Percentiles rank a stretch among this genome's conserved stretches.
phyloP scores from a whole-genome alignment of 2,888 invertebrate species.

The Harmothoe impar region DNA sequence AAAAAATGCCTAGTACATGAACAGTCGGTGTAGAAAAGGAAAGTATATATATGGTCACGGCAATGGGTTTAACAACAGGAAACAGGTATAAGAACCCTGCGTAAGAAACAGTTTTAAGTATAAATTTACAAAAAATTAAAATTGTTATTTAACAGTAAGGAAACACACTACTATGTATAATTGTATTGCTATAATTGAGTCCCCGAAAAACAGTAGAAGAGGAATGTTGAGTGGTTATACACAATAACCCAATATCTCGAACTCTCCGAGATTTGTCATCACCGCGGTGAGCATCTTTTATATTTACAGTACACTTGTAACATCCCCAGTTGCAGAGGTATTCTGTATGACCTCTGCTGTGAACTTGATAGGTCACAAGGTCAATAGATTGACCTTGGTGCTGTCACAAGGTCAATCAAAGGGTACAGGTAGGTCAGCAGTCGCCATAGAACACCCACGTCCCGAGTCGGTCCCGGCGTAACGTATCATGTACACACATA shows the following conservation, averaged over 20 bases:
- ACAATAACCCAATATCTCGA: too few relatives aligned
- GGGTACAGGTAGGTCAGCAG: too few relatives aligned
- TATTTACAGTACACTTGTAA: not conserved
- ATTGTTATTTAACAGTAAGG: not conserved
- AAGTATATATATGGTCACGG: not conserved
- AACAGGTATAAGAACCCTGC: not conserved
- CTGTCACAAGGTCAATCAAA: not conserved
- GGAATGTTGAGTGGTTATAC: too few relatives aligned
- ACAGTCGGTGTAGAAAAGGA: not conserved
- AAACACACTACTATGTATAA: not conserved
- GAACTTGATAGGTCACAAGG: slow-evolving; percentile 3
- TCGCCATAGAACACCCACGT: too few relatives aligned
- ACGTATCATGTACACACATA: too few relatives aligned
- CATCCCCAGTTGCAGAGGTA: slow-evolving; percentile 8
- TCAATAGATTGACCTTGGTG: too few relatives aligned
- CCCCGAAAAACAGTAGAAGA: not conserved
- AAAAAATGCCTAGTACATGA: not conserved
- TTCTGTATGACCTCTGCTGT: not conserved
- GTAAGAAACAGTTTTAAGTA: not conserved
- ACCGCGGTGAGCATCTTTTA: not conserved
- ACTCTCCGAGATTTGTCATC: too few relatives aligned
- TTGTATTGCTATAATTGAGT: slow-evolving; percentile 4
- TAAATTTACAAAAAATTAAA: slow-evolving; percentile 31
- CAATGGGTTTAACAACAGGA: not conserved
- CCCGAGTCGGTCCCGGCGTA: too few relatives aligned